These are phyloP conservation scores for Upupa epops DNA, from an alignment of 2,113 vertebrate genomes.

Conservation along the genomic window DNA sequence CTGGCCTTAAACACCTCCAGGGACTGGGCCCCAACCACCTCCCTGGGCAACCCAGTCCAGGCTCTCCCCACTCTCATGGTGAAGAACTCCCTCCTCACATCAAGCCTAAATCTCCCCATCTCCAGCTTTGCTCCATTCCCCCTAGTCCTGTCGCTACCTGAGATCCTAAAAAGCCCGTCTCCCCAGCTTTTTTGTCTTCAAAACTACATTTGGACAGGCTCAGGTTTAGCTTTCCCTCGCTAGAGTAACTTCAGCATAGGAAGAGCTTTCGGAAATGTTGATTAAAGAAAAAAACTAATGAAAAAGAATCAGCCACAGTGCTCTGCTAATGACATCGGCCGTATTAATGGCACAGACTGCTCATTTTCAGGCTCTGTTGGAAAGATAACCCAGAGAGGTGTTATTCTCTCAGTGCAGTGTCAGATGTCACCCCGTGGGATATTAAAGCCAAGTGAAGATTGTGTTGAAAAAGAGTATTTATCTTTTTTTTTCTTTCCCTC, in stretches of 20 bases:
- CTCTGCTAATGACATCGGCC: constrained; percentile 47
- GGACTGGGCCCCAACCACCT: too few species aligned
- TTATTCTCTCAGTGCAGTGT: constrained; percentile 46
- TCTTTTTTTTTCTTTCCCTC: constrained; percentile 55
- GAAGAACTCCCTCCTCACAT: too few species aligned
- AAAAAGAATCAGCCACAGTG: background rate
- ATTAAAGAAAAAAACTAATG: background rate
- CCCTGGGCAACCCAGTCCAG: too few species aligned
- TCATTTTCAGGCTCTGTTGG: constrained; percentile 53
- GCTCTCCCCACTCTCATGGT: too few species aligned
- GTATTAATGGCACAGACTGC: constrained; percentile 43
- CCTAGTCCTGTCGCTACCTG: too few species aligned
- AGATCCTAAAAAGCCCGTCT: too few species aligned
- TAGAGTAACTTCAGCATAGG: background rate
- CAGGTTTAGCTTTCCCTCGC: background rate
- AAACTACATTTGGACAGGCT: background rate
- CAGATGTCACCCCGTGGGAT: constrained; percentile 61
- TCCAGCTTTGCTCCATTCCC: too few species aligned
- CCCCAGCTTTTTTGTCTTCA: too few species aligned
- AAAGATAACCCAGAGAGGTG: constrained; percentile 63
- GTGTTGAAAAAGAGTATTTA: constrained; percentile 63
- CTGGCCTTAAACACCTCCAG: too few species aligned
- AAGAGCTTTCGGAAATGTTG: constrained; percentile 57
- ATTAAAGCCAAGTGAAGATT: constrained; percentile 66
- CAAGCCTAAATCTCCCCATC: too few species aligned